These are phyloP conservation scores for Tautogolabrus adspersus DNA, from an alignment of 2,113 vertebrate species.

Conservation along the genomic window DNA sequence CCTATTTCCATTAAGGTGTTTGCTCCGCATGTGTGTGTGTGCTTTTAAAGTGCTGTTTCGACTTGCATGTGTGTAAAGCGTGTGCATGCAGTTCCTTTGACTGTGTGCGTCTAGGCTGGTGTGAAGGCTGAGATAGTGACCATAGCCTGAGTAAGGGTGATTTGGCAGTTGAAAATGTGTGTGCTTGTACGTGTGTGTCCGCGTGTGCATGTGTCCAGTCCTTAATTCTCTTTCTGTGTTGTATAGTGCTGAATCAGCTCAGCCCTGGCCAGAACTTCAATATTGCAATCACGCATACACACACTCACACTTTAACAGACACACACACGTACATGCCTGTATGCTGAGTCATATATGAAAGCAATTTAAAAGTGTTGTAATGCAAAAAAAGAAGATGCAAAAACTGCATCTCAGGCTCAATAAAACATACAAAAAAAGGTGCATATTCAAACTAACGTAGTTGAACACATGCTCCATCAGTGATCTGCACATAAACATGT, in stretches of 20 bases:
- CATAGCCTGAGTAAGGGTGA: conserved; percentile 30
- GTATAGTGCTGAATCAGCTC: conserved; percentile 68
- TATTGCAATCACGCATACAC: conserved; percentile 35
- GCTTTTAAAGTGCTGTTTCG: not conserved
- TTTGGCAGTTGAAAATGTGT: conserved; percentile 29
- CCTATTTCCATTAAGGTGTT: conserved; percentile 70
- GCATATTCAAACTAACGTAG: not conserved
- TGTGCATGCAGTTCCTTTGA: conserved; percentile 34
- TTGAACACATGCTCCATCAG: not conserved
- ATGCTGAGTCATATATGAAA: conserved; percentile 51
- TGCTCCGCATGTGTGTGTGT: conserved; percentile 7
- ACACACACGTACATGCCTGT: not conserved
- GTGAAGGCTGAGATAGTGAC: conserved; percentile 54
- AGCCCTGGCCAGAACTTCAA: conserved; percentile 56
- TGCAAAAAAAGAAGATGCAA: not conserved
- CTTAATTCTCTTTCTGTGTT: conserved; percentile 57
- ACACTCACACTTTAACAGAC: conserved; percentile 11
- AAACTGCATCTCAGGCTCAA: not conserved
- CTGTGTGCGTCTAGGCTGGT: conserved; percentile 36
- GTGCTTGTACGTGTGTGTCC: conserved; percentile 25
- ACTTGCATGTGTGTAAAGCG: not conserved
- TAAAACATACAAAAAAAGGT: not conserved
- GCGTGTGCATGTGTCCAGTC: conserved; percentile 51
- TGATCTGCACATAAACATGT: not conserved
- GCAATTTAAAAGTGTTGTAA: conserved; percentile 16